A percentile compares a stretch with the other conserved stretches of the same genome.
These are phyloP conservation scores for Lepisosteus oculatus DNA, from an alignment of 2,113 vertebrate genomes.

Conservation along the genomic window DNA sequence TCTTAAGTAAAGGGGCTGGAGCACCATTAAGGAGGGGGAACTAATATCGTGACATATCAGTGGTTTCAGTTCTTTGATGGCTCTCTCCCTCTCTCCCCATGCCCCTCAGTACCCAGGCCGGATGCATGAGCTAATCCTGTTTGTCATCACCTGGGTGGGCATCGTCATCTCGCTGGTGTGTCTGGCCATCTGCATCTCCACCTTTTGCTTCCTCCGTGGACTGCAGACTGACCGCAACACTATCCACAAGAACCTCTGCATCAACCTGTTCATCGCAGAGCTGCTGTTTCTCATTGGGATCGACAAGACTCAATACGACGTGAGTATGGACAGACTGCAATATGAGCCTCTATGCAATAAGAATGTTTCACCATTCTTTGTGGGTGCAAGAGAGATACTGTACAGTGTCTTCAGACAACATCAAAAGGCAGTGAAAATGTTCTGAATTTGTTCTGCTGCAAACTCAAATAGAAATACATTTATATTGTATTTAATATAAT, in stretches of 20 bases:
- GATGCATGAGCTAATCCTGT: conserved; percentile 86
- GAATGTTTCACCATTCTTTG: no score
- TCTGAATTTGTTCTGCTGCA: no score
- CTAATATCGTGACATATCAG: no score
- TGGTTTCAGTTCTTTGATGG: no score
- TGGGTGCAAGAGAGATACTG: no score
- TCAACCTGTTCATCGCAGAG: conserved; percentile 93
- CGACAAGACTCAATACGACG: conserved; percentile 90
- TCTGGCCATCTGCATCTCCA: conserved; percentile 90
- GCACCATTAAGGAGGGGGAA: no score
- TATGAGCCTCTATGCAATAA: no score
- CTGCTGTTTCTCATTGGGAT: conserved; percentile 93
- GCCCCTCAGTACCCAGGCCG: conserved; percentile 72
- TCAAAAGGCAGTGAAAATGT: no score
- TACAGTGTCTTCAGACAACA: no score
- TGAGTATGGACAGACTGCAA: conserved; percentile 40
- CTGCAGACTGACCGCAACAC: conserved; percentile 91
- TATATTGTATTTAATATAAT: no score
- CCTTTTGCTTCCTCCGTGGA: conserved; percentile 91
- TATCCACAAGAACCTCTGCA: conserved; percentile 95
- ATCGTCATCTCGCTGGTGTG: conserved; percentile 92
- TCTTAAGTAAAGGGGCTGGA: no score
- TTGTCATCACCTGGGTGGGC: conserved; percentile 93
- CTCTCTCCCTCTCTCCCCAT: neutral
- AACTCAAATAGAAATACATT: no score